These are phyloP conservation scores for Passer montanus DNA, from an alignment of 2,113 vertebrate species.

Conservation along the genomic window DNA sequence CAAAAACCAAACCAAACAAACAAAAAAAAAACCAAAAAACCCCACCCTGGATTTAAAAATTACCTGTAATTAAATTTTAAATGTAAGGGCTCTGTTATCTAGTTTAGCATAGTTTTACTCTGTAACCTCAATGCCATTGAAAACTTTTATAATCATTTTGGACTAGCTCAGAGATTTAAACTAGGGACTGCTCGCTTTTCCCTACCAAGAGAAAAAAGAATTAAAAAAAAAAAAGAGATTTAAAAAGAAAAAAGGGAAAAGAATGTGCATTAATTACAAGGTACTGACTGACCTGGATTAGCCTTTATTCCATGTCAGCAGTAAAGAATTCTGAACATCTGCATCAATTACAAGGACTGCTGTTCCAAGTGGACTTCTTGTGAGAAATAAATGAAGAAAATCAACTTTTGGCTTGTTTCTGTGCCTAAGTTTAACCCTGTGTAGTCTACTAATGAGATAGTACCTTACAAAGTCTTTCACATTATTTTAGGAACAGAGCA, in stretches of 20 bases:
- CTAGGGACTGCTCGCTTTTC: not conserved
- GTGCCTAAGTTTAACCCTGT: not conserved
- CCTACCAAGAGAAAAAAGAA: not conserved
- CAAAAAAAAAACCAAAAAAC: too few species aligned
- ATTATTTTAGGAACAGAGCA: not conserved
- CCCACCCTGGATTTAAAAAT: not conserved
- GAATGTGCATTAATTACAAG: constrained; percentile 65
- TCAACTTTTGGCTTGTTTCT: not conserved
- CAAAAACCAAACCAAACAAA: too few species aligned
- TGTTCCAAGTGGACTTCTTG: constrained; percentile 24
- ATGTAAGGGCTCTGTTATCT: not conserved
- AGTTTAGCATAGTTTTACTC: constrained; percentile 33
- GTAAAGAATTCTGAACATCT: constrained; percentile 71
- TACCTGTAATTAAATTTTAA: not conserved
- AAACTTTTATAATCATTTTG: not conserved
- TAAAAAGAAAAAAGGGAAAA: not conserved
- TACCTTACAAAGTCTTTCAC: not conserved
- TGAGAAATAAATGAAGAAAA: constrained; percentile 27
- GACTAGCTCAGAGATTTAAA: not conserved
- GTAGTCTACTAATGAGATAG: not conserved
- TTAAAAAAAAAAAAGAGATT: not conserved
- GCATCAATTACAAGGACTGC: constrained; percentile 47
- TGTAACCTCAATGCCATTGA: constrained; percentile 15
- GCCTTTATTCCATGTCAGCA: constrained; percentile 49
- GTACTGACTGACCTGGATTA: constrained; percentile 59